Base-by-base conservation (phyloP, 1,140 invertebrate species). In the Mactra quadrangularis region DNA sequence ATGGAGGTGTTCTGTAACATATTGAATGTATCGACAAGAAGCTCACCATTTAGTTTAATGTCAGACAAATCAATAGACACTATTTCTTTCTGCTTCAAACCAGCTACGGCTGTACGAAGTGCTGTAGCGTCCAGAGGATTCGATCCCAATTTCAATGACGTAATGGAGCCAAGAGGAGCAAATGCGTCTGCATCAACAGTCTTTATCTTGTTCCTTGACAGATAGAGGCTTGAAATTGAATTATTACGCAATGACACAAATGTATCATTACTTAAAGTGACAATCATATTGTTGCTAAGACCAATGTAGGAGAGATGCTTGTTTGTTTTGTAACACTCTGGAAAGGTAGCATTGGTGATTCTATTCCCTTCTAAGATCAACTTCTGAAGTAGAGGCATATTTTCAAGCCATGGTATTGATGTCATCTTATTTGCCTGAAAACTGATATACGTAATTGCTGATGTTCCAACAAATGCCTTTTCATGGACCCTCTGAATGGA, bases 231-330 rank as follows among this genome's bases (percentile, higher is more conserved):
- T 13, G 82, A 45, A 9, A 90, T 17, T 1, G 47, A 41, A 11
- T 72, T 57, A 22, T 83, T 82, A 29, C 38, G 45, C 47, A 90
- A 50, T 41, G 78, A 35, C 11, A 33, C 50, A 74, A 90, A 89
- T 13, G 87, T 83, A 0, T 64, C n/a, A 17, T 86, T 77, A 17
- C 38, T 66, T 13, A 90, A 74, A 31, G 31, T 71, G 25, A 25
- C n/a, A 7, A 90, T 87, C 4, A 76, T 70, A 72, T 90, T 90
- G 22, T 85, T 86, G 62, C 86, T 88, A 0, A 89, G 59, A 7
- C 83, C 85, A n/a, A 90, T 72, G 11, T 79, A 55, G 17, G 38
- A 64, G 0, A 87, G 53, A 1, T 47, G 13, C 0, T 33, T 82
- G 1, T 76, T 59, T 3, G 76, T 33, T 0, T 7, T 41, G 41